Evolutionary conservation across 2,113 vertebrate species (phyloP), one percentile per base, ranked within the genome.

Genomic region (Entelurus aequoreus): DNA sequence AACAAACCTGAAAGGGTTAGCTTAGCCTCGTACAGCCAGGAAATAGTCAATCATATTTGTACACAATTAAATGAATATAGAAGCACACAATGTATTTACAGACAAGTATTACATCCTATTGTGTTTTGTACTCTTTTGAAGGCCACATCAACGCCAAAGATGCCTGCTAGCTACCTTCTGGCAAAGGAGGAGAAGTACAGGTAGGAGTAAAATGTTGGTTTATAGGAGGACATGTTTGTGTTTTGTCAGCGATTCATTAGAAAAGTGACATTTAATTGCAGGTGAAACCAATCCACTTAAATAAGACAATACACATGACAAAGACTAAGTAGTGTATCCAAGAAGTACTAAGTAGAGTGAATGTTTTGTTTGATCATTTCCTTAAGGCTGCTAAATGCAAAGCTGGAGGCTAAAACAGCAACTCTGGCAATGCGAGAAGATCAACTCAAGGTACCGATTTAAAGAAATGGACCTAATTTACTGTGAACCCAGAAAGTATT

Each of bases 341-440:
- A 11, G 11, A 46, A 12, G 42, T 11, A 46, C 42, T 11, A 46
- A 46, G 10, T 11, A 12, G 11, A 46, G 42, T 11, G 10, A 37
- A n/a, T 38, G 1, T 10, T 55, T n/a, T 50, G n/a, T 10, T 49
- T 48, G 53, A 15, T 48, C 56, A 13, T 70, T 55, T 65, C 13
- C 8, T 60, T 60, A 36, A 99, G 97, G 76, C 83, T 87, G 66
- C 65, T 94, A 67, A 99, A 99, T 89, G 95, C 93, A 83, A 92
- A 95, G 81, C 82, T 99, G 50, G 93, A 98, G 76, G 94, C 93
- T 74, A 97, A 95, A 92, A 93, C 93, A 69, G 90, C 92, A 69
- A 89, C 91, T 68, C 38, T 98, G 46, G 92, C 96, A 35, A 88
- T 74, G 65, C 91, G 97, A 79, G 93, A 94, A 52, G 94, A 98